These are phyloP conservation scores for Dugesia japonica DNA, from an alignment of 2,888 invertebrate species.

Conservation along the genomic window DNA sequence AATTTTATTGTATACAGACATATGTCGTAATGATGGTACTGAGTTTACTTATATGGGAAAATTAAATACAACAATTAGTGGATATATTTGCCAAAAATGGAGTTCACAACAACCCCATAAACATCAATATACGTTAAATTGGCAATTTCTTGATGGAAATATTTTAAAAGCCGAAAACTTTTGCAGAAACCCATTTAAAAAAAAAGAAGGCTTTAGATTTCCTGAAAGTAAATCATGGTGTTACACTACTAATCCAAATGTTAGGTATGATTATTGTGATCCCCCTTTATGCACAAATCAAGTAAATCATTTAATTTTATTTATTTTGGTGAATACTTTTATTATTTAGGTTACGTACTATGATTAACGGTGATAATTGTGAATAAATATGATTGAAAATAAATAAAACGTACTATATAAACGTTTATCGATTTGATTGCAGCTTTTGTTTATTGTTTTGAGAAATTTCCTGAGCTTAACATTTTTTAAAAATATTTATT, in stretches of 20 bases:
- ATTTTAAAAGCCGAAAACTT: neutral
- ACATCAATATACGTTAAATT: neutral
- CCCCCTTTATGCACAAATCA: neutral
- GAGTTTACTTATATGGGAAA: neutral
- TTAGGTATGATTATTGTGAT: neutral
- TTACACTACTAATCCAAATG: neutral
- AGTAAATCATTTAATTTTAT: neutral
- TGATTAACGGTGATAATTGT: too few relatives aligned
- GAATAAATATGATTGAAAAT: too few relatives aligned
- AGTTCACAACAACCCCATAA: neutral
- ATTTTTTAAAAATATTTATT: too few relatives aligned
- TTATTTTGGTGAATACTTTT: too few relatives aligned
- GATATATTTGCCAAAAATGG: neutral
- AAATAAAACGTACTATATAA: too few relatives aligned
- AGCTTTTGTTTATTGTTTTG: too few relatives aligned
- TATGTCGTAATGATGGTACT: neutral
- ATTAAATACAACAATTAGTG: neutral
- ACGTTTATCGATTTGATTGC: too few relatives aligned
- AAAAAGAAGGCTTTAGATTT: neutral
- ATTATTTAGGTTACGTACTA: too few relatives aligned
- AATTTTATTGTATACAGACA: too few relatives aligned
- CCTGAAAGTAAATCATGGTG: neutral
- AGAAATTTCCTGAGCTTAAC: too few relatives aligned
- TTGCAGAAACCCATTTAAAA: neutral
- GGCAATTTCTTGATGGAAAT: neutral